Evolutionary conservation across 2,888 invertebrate species (phyloP), one percentile per base, ranked within the genome.

Genomic region (Lycia hirtaria): DNA sequence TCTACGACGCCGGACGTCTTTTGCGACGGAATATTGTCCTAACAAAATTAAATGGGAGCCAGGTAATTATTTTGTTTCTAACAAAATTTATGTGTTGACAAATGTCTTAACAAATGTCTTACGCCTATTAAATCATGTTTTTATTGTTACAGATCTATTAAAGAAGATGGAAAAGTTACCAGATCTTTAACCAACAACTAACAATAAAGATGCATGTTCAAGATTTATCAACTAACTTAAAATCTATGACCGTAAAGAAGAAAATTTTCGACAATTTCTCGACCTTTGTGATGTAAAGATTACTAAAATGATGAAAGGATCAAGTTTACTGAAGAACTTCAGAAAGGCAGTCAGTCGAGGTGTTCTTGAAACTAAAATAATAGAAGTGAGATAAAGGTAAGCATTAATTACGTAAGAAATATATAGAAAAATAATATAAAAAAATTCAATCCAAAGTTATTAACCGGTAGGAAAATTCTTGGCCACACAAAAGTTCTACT

Each of bases 311-410:
- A 76, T 76, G 76, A 64, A 55, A 60, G 64, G 56, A 62, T 58
- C 47, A 40, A 54, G 51, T 30, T 35, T 60, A 48, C 55, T 40
- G 41, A 68, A 55, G 57, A 53, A 64, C 35, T 62, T 59, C 47
- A 64, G 64, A 65, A 62, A 57, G 64, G 68, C 53, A 62, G 71
- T 56, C 60, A 68, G 69, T 41, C 67, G 71, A 48, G 62, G 62
- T 20, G 71, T 70, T 71, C 68, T 75, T 67, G 76, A 78, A 71
- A 83, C 71, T 64, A 76, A 80, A 78, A 78, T 82, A 72, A 82
- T 80, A 72, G 79, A 73, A 68, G 80, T 75, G 67, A 87, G 83
- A 84, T 88, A 88, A 86, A 88, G 88, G 88, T 86, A 66, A 61
- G 54, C 32, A 22, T 15, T 10, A 15, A 14, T 9, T 20, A 17